phyloP scores from a whole-genome alignment of 2,888 invertebrate species.

The Cheilosia variabilis region DNA sequence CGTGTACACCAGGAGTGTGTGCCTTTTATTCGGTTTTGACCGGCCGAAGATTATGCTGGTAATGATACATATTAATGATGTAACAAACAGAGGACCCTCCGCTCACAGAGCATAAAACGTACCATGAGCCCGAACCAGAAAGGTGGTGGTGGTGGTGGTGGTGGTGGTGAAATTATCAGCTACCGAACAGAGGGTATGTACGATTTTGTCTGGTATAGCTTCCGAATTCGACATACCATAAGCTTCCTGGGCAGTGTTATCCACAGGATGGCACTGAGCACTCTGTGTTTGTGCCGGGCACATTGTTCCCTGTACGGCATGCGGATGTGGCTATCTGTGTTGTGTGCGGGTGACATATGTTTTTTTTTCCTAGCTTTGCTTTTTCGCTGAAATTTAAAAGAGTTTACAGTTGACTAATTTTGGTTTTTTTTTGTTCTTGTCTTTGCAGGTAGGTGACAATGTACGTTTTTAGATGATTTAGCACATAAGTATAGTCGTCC shows the following conservation, averaged over 20 bases:
- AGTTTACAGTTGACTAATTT: conserved; percentile 53
- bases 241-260: conserved; percentile 41
- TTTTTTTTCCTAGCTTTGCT: neutral
- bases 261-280: conserved; percentile 34
- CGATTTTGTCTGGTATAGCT: conserved; percentile 30
- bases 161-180: conserved; percentile 52
- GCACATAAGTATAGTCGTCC: conserved; percentile 1
- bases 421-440: conserved; percentile 67
- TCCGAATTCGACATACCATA: conserved; percentile 25
- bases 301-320: conserved; percentile 10
- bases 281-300: neutral
- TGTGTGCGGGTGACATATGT: conserved; percentile 50
- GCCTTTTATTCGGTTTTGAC: conserved; percentile 27
- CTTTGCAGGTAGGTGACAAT: conserved; percentile 83
- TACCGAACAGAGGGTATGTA: conserved; percentile 25
- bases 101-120: neutral
- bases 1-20: conserved; percentile 6
- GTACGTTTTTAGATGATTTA: conserved; percentile 78
- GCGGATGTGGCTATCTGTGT: conserved; percentile 18
- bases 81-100: conserved; percentile 51
- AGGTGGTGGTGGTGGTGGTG: conserved; percentile 24
- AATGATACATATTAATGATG: conserved; percentile 75
- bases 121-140: conserved; percentile 20
- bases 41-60: conserved; percentile 69
- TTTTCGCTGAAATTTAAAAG: conserved; percentile 37